Base-by-base conservation (phyloP, 2,888 invertebrate species). In the Lysandra bellargus region DNA sequence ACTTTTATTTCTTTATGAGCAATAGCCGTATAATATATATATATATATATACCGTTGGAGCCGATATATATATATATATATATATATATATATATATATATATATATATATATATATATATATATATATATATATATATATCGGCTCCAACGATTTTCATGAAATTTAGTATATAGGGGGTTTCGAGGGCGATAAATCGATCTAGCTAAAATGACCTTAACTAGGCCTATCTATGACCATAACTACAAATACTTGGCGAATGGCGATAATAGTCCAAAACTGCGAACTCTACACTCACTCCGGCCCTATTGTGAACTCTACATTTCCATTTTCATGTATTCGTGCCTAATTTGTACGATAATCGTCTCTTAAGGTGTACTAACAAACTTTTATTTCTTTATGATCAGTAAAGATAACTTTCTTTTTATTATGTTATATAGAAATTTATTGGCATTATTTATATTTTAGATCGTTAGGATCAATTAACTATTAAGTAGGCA, bases 301-400 rank as follows among this genome's bases (percentile, higher is more conserved):
- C 17, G 17, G 57, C 64, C 30, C 4, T 64, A 30, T 64, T 9
- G 7, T 30, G 30, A 64, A 64, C 64, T 64, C 64, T 64, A 64
- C 64, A 64, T 64, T 64, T 64, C 30, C 9, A 30, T 64, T 30
- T 64, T 64, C 61, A 64, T 64, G 12, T 64, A 64, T 64, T 64
- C 64, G 23, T 30, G 64, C 64, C 12, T 64, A 30, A 64, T 30
- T 64, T 30, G 64, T 64, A 64, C 30, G 3, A 23, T 61, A 2
- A 61, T 64, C 12, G 1, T 30, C 30, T 64, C 12, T 64, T 12
- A 64, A 4, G 23, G 7, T 30, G 17, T 17, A 57, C 57, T 53
- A 61, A 64, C 30, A 64, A 30, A 12, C 64, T 30, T 30, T 61
- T 4, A 64, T 30, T 64, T 23, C 30, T 64, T 64, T 23, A 30